A percentile compares a stretch with the other conserved stretches of the same genome.
phyloP scores from a whole-genome alignment of 1,140 invertebrate species.

The Leptopilina clavipes region DNA sequence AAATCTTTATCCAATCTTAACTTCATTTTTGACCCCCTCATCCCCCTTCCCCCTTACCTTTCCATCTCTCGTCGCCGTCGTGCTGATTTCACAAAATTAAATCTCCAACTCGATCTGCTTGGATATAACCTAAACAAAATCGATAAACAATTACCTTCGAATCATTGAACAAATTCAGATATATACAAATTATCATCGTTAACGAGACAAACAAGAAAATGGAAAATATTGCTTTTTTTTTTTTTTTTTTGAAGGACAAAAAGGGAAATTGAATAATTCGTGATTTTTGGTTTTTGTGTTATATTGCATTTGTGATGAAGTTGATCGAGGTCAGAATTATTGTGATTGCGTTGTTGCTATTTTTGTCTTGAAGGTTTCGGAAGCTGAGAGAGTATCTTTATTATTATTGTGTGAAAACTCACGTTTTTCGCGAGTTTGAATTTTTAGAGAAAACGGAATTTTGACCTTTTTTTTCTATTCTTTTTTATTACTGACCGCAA shows the following conservation, averaged over 20 bases:
- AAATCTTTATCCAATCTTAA: constrained; percentile 35
- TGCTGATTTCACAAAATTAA: constrained; percentile 38
- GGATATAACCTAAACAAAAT: constrained; percentile 14
- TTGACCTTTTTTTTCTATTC: not conserved
- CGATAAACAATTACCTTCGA: constrained; percentile 29
- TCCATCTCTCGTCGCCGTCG: not conserved
- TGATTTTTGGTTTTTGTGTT: not conserved
- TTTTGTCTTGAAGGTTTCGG: constrained; percentile 13
- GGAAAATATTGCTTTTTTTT: not conserved
- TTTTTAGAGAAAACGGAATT: not conserved
- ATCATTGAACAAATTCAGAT: constrained; percentile 9
- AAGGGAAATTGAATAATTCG: not conserved
- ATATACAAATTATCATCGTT: too few species aligned
- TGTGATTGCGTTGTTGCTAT: constrained; percentile 27
- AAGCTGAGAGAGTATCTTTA: constrained; percentile 2
- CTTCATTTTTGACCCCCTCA: constrained; percentile 41
- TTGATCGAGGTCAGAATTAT: constrained; percentile 26
- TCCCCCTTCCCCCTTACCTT: constrained; percentile 40
- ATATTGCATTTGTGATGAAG: not conserved
- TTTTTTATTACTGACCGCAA: not conserved
- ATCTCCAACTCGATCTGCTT: constrained; percentile 28
- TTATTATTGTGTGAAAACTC: not conserved
- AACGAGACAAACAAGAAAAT: too few species aligned
- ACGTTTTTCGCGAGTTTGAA: not conserved
- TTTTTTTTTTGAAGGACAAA: not conserved